Evolutionary conservation across 1,140 invertebrate genomes (phyloP).

Genomic region (Antheraea pernyi): DNA sequence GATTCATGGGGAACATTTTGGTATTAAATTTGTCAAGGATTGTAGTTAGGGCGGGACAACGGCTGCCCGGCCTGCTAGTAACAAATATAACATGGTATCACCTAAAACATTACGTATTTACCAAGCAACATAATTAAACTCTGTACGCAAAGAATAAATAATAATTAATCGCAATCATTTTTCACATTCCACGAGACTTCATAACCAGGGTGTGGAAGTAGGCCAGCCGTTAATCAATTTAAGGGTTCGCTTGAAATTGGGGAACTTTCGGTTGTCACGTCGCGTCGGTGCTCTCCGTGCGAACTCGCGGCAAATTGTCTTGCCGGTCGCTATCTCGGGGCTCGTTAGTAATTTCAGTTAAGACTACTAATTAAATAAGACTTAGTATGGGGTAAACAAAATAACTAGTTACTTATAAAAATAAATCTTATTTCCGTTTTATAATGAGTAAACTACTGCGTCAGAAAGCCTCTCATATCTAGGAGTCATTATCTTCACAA

Average conservation of each 20-base stretch:
- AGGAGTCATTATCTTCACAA: too few relatives aligned
- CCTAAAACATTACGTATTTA: background rate
- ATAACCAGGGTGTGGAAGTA: constrained; percentile 18
- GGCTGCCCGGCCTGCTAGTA: too few relatives aligned
- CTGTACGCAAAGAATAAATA: background rate
- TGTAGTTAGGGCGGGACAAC: too few relatives aligned
- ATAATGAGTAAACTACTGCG: background rate
- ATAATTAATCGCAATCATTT: constrained; percentile 2
- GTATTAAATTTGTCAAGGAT: too few relatives aligned
- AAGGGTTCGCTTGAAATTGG: constrained; percentile 12
- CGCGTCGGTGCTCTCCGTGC: constrained; percentile 6
- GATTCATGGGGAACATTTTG: too few relatives aligned
- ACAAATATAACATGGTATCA: background rate
- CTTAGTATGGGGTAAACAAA: constrained; percentile 12
- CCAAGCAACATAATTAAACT: constrained; percentile 2
- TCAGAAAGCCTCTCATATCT: too few relatives aligned
- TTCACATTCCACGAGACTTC: constrained; percentile 20
- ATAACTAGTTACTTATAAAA: background rate
- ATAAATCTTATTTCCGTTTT: background rate
- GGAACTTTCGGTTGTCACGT: constrained; percentile 20
- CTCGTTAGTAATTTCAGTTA: constrained; percentile 27
- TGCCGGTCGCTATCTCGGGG: constrained; percentile 18
- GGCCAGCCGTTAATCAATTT: constrained; percentile 24
- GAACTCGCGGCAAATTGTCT: constrained; percentile 23
- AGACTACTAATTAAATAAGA: constrained; percentile 30